Conservation (phyloP, 1,140 invertebrate genomes). For the Frieseomelitta varia region DNA sequence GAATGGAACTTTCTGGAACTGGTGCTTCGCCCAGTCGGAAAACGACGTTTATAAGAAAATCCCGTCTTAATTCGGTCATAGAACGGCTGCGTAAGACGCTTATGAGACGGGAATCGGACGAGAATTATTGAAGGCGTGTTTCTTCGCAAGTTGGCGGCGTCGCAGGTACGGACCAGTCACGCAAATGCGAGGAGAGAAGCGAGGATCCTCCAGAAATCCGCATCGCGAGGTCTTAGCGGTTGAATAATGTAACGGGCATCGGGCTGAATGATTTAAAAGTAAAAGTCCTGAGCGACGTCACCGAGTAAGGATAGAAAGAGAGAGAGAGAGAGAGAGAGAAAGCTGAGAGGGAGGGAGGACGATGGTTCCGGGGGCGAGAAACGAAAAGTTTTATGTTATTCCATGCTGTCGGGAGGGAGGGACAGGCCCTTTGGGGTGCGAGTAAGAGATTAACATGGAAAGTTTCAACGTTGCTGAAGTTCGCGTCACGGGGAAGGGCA, state of each 20-base stretch:
- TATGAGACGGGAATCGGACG: slow-evolving; percentile 35
- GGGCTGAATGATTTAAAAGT: slow-evolving; percentile 80
- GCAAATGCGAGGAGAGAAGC: slow-evolving; percentile 47
- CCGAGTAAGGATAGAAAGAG: slow-evolving; percentile 35
- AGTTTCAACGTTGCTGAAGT: slow-evolving; percentile 71
- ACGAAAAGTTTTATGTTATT: slow-evolving; percentile 72
- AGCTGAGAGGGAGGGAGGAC: neutral
- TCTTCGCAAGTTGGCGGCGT: slow-evolving; percentile 46
- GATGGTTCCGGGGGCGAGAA: slow-evolving; percentile 35
- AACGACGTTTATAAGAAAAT: too few species aligned
- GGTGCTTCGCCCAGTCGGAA: too few species aligned
- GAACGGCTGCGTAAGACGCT: slow-evolving; percentile 1
- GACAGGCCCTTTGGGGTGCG: slow-evolving; percentile 58
- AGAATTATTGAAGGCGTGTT: slow-evolving; percentile 58
- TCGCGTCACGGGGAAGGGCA: slow-evolving; percentile 59
- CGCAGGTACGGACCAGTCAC: slow-evolving; percentile 47
- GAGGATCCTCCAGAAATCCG: slow-evolving; percentile 67
- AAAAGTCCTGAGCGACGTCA: slow-evolving; percentile 75
- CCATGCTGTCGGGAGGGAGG: slow-evolving; percentile 38
- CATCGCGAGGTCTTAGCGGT: slow-evolving; percentile 70
- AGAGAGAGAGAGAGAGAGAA: neutral
- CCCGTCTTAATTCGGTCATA: neutral
- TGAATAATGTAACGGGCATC: slow-evolving; percentile 80
- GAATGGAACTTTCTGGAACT: too few species aligned
- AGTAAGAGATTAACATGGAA: slow-evolving; percentile 75